Evolutionary conservation across 2,797 vertebrate genomes (phyloP).

Genomic region (Acestrorhynchus altus): DNA sequence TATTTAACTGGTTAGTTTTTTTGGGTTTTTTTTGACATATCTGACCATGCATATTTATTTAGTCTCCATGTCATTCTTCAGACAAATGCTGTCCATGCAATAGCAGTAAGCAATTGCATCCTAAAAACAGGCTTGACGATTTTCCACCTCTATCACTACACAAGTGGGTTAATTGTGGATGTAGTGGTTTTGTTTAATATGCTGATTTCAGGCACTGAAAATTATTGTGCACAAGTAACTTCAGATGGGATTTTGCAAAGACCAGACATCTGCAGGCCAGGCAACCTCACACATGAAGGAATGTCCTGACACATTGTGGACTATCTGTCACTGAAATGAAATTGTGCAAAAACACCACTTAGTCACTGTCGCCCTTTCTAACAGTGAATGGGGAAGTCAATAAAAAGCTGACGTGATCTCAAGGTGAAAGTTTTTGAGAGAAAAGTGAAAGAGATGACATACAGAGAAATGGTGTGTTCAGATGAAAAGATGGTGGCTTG

Average conservation of each 20-base stretch:
- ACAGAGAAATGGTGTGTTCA: neutral
- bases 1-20: no score
- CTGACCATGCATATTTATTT: neutral
- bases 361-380: conserved; percentile 40
- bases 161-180: neutral
- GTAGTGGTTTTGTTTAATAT: neutral
- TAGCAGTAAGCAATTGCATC: neutral
- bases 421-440: conserved; percentile 14
- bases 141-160: neutral
- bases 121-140: no score
- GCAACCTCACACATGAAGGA: conserved; percentile 54
- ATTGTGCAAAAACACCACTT: conserved; percentile 42
- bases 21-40: no score
- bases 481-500: neutral
- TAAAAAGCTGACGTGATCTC: conserved; percentile 37
- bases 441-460: neutral
- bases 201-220: neutral
- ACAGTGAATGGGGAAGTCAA: conserved; percentile 42
- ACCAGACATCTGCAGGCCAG: conserved; percentile 56
- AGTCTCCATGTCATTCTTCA: neutral
- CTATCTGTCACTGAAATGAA: conserved; percentile 48
- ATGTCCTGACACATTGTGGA: conserved; percentile 51
- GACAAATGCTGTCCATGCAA: neutral
- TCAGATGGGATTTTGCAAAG: conserved; percentile 44
- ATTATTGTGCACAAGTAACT: conserved; percentile 2